Evolutionary conservation across 2,888 invertebrate genomes (phyloP).

Genomic region (Acronicta alni): DNA sequence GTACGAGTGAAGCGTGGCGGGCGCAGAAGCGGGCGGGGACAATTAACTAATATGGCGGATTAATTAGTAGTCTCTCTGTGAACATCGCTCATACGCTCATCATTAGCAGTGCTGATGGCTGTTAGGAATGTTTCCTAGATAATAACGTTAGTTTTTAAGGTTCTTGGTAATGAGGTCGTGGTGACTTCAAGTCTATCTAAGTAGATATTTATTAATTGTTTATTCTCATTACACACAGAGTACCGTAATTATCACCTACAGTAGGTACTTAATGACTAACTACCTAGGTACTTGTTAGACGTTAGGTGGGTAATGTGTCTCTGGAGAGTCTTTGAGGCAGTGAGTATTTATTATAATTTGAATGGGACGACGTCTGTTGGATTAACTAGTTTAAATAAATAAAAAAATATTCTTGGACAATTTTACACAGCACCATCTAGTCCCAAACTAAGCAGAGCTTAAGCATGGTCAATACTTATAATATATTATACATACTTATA

Average conservation of each 20-base stretch:
- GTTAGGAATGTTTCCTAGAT: constrained; percentile 14
- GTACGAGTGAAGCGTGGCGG: constrained; percentile 62
- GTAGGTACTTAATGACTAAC: too few species aligned
- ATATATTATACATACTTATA: too few species aligned
- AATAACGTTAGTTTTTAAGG: constrained; percentile 9
- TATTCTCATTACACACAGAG: constrained; percentile 1
- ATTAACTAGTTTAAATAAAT: too few species aligned
- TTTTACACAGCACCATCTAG: too few species aligned
- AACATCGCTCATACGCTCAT: constrained; percentile 54
- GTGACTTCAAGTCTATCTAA: neutral
- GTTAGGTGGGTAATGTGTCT: too few species aligned
- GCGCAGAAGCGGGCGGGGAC: constrained; percentile 58
- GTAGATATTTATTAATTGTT: constrained; percentile 5
- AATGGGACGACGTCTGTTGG: too few species aligned
- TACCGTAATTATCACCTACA: constrained; percentile 1
- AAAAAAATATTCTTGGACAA: too few species aligned
- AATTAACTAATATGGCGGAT: constrained; percentile 82
- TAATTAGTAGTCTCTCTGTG: constrained; percentile 71
- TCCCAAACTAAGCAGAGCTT: too few species aligned
- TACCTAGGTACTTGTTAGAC: too few species aligned
- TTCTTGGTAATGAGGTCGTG: neutral
- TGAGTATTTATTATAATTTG: too few species aligned
- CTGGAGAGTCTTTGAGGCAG: too few species aligned
- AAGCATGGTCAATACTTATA: too few species aligned
- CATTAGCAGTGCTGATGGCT: constrained; percentile 35